Evolutionary conservation across 1,140 invertebrate genomes (phyloP).

Genomic region (Atta texana): DNA sequence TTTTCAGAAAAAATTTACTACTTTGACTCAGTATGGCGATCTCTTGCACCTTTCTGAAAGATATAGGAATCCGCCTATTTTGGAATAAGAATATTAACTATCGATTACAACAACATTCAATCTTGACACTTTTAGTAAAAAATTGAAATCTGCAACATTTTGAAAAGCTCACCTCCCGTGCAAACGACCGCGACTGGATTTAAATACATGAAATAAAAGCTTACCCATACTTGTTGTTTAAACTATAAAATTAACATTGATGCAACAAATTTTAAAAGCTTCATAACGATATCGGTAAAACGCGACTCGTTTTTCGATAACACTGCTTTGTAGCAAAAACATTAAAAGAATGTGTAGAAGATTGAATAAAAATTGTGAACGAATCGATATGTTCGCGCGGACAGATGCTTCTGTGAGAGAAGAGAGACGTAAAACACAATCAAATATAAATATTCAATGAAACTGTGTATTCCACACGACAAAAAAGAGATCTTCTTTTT

Average conservation of each 20-base stretch:
- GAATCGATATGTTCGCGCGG: slow-evolving; percentile 18
- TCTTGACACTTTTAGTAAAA: no score
- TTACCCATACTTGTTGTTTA: no score
- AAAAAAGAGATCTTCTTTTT: background rate
- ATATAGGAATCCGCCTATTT: no score
- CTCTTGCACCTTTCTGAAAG: no score
- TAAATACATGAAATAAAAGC: no score
- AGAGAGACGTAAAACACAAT: slow-evolving; percentile 19
- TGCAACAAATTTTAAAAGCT: slow-evolving; percentile 3
- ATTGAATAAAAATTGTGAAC: slow-evolving; percentile 24
- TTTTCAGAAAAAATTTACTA: no score
- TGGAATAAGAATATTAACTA: no score
- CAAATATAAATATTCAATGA: slow-evolving; percentile 49
- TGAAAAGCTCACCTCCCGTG: no score
- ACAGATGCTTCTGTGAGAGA: background rate
- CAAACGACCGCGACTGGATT: no score
- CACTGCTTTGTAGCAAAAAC: slow-evolving; percentile 4
- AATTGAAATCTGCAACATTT: no score
- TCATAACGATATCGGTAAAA: background rate
- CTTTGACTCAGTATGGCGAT: no score
- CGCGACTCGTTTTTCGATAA: background rate
- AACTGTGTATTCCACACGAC: background rate
- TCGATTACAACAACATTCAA: no score
- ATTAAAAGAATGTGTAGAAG: slow-evolving; percentile 22
- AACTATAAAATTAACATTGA: background rate